These are phyloP conservation scores for Nibea coibor DNA, from an alignment of 2,113 vertebrate species.

Conservation along the genomic window DNA sequence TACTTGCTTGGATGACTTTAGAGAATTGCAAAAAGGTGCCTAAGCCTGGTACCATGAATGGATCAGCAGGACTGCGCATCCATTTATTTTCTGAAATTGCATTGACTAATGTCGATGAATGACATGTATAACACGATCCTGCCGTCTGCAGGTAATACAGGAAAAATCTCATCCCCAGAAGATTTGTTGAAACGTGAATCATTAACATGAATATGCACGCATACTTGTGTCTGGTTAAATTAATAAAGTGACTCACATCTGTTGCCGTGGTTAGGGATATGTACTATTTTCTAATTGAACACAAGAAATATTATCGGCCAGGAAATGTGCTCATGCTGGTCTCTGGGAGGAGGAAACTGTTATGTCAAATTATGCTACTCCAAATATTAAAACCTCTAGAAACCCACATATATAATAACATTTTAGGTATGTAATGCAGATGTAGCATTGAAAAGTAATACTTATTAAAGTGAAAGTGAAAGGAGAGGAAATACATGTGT, in stretches of 20 bases:
- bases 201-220: background rate
- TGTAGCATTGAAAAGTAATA: no score
- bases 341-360: background rate
- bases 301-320: background rate
- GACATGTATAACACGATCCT: background rate
- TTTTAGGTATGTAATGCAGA: no score
- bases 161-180: background rate
- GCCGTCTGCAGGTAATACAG: background rate
- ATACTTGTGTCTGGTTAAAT: background rate
- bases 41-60: constrained; percentile 18
- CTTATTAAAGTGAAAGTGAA: no score
- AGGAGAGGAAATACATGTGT: no score
- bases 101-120: background rate
- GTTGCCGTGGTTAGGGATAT: background rate
- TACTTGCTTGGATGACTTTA: constrained; percentile 28
- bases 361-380: background rate
- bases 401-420: no score
- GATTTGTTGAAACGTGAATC: background rate
- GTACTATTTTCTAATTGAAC: background rate
- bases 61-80: constrained; percentile 17
- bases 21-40: constrained; percentile 36
- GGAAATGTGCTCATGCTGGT: background rate
- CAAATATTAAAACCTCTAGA: background rate
- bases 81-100: constrained; percentile 20
- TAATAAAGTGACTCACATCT: background rate